These are phyloP conservation scores for Harpalus rubripes DNA, from an alignment of 2,888 invertebrate species.

Conservation along the genomic window DNA sequence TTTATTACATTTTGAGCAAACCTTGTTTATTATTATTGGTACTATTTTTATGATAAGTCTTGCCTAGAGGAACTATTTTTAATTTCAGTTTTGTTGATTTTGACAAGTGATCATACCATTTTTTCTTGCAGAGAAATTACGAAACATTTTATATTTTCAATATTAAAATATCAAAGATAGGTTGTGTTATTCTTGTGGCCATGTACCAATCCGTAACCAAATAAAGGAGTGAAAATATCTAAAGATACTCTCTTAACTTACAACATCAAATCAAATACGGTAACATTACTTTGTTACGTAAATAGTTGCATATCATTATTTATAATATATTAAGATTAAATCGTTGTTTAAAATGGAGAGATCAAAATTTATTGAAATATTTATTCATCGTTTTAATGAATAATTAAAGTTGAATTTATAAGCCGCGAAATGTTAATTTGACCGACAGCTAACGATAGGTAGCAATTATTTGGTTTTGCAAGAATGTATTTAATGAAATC, in stretches of 20 bases:
- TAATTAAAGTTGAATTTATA: background rate
- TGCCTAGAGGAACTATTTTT: no score
- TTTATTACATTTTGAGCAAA: no score
- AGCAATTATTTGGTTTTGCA: background rate
- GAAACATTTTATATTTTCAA: background rate
- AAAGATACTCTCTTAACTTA: background rate
- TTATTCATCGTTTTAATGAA: background rate
- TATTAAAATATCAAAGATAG: conserved; percentile 1
- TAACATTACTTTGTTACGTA: conserved; percentile 11
- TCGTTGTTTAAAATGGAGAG: background rate
- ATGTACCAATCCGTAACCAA: background rate
- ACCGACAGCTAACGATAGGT: background rate
- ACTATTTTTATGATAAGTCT: no score
- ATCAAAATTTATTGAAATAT: conserved; percentile 1
- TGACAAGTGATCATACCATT: background rate
- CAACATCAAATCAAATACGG: conserved; percentile 5
- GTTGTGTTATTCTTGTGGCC: background rate
- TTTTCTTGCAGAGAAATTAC: conserved; percentile 1
- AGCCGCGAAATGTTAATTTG: background rate
- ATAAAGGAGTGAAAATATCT: background rate
- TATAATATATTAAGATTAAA: background rate
- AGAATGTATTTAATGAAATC: background rate
- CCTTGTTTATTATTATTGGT: no score
- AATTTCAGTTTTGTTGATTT: background rate
- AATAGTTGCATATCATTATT: conserved; percentile 35